Evolutionary conservation across 2,797 vertebrate genomes (phyloP).

Genomic region (Crocodylus rhombifer): DNA sequence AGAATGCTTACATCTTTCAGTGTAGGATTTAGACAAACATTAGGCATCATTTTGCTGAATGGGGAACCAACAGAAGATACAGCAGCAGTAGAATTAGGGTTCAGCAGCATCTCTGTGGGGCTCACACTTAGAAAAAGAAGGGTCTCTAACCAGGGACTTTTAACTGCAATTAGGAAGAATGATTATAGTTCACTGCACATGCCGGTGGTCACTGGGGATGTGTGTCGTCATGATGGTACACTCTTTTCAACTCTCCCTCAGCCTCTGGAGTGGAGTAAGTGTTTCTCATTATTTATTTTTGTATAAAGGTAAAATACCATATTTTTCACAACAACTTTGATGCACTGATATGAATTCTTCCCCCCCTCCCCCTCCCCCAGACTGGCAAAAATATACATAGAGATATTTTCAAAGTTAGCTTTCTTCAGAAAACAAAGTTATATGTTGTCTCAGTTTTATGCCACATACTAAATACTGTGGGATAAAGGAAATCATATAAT

Average conservation of each 20-base stretch:
- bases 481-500: neutral
- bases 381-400: neutral
- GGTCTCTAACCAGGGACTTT: neutral
- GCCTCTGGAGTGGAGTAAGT: neutral
- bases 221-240: neutral
- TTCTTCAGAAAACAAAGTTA: neutral
- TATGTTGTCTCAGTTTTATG: neutral
- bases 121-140: neutral
- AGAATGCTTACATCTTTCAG: neutral
- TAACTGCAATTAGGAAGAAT: fast-evolving
- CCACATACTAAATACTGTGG: neutral
- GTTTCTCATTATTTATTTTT: neutral
- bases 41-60: neutral
- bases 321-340: neutral
- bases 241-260: neutral
- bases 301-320: neutral
- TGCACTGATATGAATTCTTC: fast-evolving
- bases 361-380: neutral
- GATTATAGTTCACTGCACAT: fast-evolving
- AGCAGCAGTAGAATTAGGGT: neutral
- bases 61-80: neutral
- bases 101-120: neutral
- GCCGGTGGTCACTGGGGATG: neutral
- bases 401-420: neutral
- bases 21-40: neutral